Conservation (phyloP, 2,113 vertebrate species). For the Sylvilagus bachmani region DNA sequence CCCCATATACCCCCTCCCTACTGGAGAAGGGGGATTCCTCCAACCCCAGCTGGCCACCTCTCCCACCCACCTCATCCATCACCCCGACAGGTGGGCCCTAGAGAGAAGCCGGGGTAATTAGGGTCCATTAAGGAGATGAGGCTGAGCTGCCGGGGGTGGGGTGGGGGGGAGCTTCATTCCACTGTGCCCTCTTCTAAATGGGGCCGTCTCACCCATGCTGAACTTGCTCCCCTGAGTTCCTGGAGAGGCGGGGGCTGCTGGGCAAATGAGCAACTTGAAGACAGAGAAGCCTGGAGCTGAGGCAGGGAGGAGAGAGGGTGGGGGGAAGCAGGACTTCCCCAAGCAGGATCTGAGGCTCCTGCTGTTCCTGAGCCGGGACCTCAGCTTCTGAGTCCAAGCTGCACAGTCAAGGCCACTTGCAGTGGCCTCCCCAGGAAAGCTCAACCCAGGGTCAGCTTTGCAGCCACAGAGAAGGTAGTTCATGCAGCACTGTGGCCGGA, state of each 20-base stretch:
- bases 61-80: conserved; percentile 75
- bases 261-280: conserved; percentile 28
- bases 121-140: conserved; percentile 82
- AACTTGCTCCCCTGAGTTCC: conserved; percentile 5
- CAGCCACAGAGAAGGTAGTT: neutral
- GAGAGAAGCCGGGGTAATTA: conserved; percentile 81
- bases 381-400: neutral
- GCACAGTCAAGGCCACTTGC: neutral
- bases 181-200: conserved; percentile 58
- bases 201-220: conserved; percentile 28
- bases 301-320: neutral
- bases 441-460: neutral
- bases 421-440: fast-evolving
- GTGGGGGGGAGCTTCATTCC: neutral
- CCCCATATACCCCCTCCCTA: neutral
- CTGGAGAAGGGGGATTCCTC: conserved; percentile 7
- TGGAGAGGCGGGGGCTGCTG: neutral
- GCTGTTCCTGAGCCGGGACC: neutral
- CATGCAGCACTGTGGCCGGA: neutral
- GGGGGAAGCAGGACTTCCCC: neutral
- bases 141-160: conserved; percentile 39
- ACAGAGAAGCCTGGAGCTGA: neutral
- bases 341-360: neutral
- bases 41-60: conserved; percentile 58
- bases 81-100: conserved; percentile 73